These are phyloP conservation scores for Phyllotis vaccarum DNA, from an alignment of 2,797 vertebrate species.

Conservation along the genomic window DNA sequence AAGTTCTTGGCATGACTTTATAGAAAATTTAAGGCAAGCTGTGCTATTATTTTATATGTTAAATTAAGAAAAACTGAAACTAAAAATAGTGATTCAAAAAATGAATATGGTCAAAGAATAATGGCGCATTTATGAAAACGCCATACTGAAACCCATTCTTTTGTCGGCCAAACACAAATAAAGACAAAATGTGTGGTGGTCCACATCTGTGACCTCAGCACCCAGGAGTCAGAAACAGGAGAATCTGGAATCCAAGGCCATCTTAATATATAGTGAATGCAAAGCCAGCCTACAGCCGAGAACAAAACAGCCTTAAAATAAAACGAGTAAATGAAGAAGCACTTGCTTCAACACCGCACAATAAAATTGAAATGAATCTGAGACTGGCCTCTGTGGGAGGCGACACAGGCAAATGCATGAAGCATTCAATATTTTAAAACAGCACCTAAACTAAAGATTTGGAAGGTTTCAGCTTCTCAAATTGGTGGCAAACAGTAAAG, in stretches of 20 bases:
- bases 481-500: slow-evolving; percentile 8
- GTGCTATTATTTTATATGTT: background rate
- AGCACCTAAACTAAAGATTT: background rate
- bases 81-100: background rate
- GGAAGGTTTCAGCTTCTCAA: background rate
- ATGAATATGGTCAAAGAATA: background rate
- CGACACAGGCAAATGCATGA: background rate
- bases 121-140: background rate
- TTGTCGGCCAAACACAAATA: background rate
- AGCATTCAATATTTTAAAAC: background rate
- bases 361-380: background rate
- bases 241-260: background rate
- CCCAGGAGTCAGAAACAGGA: background rate
- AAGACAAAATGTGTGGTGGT: background rate
- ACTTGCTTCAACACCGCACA: background rate
- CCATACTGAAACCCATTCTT: background rate
- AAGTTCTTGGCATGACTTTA: background rate
- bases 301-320: background rate
- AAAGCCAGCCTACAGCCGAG: background rate
- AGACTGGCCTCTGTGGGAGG: too few relatives aligned
- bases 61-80: background rate
- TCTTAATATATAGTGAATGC: background rate
- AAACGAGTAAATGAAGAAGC: background rate
- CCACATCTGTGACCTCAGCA: background rate
- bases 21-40: background rate